phyloP scores from a whole-genome alignment of 2,797 vertebrate genomes.

The Arctocebus calabarensis region DNA sequence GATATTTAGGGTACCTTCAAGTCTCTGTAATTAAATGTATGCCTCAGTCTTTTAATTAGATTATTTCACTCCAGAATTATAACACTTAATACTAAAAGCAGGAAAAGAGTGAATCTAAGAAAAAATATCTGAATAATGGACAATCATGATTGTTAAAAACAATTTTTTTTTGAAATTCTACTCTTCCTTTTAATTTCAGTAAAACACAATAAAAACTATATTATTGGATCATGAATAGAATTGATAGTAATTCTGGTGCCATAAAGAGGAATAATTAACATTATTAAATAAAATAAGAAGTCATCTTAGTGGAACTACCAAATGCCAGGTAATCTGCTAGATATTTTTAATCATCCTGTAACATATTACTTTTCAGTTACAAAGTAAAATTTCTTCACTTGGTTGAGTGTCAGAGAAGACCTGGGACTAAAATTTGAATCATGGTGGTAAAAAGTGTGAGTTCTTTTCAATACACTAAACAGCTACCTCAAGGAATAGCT shows the following conservation, averaged over 20 bases:
- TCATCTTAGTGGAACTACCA: background rate
- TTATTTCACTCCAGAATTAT: background rate
- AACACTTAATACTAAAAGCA: constrained; percentile 48
- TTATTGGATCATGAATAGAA: background rate
- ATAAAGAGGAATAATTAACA: constrained; percentile 21
- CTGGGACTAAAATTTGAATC: background rate
- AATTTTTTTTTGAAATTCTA: constrained; percentile 13
- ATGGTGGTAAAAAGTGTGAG: background rate
- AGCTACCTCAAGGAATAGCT: background rate
- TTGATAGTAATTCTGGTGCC: background rate
- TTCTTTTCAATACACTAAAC: background rate
- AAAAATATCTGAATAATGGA: constrained; percentile 5
- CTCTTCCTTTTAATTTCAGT: background rate
- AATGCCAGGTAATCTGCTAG: background rate
- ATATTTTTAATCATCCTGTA: background rate
- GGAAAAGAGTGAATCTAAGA: background rate
- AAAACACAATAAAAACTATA: constrained; percentile 18
- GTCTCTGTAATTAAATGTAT: constrained; percentile 29
- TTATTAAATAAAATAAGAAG: background rate
- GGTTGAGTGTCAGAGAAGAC: background rate
- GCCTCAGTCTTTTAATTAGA: background rate
- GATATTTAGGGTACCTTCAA: background rate
- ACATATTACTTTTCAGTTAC: background rate
- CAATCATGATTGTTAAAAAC: background rate
- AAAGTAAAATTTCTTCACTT: background rate